Conservation (phyloP, 2,113 vertebrate genomes). For the Dendropsophus ebraccatus region DNA sequence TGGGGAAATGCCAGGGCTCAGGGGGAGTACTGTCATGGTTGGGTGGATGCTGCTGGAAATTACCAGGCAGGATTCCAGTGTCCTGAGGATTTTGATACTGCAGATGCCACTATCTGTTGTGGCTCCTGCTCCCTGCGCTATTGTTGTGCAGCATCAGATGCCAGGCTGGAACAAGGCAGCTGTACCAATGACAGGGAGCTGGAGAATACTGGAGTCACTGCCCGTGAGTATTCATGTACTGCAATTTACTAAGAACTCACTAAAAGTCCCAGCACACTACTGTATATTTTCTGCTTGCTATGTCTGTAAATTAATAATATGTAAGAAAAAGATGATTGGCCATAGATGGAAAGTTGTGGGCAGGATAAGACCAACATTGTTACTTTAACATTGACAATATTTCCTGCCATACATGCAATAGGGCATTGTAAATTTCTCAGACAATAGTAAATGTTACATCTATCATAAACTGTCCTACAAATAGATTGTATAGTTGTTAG, state of each 20-base stretch:
- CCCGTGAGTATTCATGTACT: constrained; percentile 77
- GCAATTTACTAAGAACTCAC: not conserved
- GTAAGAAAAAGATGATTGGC: not conserved
- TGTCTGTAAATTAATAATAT: not conserved
- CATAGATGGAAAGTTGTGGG: not conserved
- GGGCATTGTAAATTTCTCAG: too few species aligned
- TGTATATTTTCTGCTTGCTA: not conserved
- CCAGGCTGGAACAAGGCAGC: constrained; percentile 88
- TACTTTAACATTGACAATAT: too few species aligned
- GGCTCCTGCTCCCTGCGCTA: constrained; percentile 91
- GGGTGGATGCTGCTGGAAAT: constrained; percentile 86
- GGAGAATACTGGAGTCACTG: constrained; percentile 78
- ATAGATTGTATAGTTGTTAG: too few species aligned
- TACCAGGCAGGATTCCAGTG: constrained; percentile 94
- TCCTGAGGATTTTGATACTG: constrained; percentile 92
- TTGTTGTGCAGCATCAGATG: constrained; percentile 90
- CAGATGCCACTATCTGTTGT: constrained; percentile 93
- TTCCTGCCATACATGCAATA: too few species aligned
- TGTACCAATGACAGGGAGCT: constrained; percentile 89
- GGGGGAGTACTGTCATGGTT: constrained; percentile 94
- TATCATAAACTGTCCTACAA: too few species aligned
- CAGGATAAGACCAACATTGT: too few species aligned
- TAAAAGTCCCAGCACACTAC: not conserved
- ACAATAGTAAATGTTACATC: too few species aligned
- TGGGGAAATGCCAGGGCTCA: constrained; percentile 78